Conservation (phyloP, 2,113 vertebrate species). For the Tretioscincus oriximinensis region DNA sequence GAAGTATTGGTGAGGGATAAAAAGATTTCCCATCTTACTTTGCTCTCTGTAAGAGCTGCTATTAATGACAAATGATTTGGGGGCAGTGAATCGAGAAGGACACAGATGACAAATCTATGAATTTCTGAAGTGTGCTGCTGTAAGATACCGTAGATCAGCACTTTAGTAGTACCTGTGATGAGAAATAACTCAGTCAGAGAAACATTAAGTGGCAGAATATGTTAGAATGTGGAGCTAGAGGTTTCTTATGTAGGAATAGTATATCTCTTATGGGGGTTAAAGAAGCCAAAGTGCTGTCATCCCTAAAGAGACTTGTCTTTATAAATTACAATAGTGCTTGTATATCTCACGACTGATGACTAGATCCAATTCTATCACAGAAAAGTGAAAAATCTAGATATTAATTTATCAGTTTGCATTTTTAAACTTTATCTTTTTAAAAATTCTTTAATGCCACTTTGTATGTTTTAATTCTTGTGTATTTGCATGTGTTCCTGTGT, state of each 20-base stretch:
- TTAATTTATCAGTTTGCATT: too few species aligned
- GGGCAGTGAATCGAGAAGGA: conserved; percentile 94
- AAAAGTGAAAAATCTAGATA: too few species aligned
- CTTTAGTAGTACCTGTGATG: conserved; percentile 68
- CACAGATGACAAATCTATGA: conserved; percentile 94
- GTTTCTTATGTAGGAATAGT: conserved; percentile 32
- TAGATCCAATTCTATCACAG: too few species aligned
- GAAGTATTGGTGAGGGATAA: conserved; percentile 62
- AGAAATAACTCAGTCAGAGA: conserved; percentile 74
- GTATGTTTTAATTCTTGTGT: too few species aligned
- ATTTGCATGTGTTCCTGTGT: too few species aligned
- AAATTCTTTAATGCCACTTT: too few species aligned
- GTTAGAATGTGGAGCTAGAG: conserved; percentile 49
- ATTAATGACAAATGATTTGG: conserved; percentile 83
- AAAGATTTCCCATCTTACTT: conserved; percentile 68
- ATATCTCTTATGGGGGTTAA: conserved; percentile 35
- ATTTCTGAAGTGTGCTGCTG: conserved; percentile 69
- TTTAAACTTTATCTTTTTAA: too few species aligned
- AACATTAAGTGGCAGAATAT: conserved; percentile 66
- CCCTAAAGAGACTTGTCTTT: conserved; percentile 2
- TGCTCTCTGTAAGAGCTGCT: conserved; percentile 69
- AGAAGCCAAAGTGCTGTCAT: conserved; percentile 15
- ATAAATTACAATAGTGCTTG: too few species aligned
- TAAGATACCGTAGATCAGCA: conserved; percentile 77
- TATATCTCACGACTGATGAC: too few species aligned